phyloP scores from a whole-genome alignment of 2,113 vertebrate species.

The Mesitornis unicolor region DNA sequence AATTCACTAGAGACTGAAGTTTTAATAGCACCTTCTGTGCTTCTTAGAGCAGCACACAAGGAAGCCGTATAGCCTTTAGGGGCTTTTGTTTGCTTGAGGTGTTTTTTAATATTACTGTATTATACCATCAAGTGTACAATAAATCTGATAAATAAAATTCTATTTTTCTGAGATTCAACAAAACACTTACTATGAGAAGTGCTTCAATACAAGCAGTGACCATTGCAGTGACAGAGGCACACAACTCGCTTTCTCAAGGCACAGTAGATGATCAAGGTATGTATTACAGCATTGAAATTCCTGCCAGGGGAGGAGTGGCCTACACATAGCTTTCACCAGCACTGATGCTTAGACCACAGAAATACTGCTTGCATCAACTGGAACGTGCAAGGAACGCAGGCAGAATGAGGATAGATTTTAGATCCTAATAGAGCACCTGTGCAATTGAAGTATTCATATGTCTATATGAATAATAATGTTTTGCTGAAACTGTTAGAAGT shows the following conservation, averaged over 20 bases:
- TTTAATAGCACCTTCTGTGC: not conserved
- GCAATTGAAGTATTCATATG: too few species aligned
- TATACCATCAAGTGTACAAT: not conserved
- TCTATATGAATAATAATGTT: not conserved
- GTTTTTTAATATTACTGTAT: not conserved
- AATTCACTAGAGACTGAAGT: not conserved
- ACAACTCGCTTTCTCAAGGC: not conserved
- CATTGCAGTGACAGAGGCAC: not conserved
- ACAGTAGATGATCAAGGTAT: not conserved
- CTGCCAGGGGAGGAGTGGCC: not conserved
- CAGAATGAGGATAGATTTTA: not conserved
- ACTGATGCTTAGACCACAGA: not conserved
- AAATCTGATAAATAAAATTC: not conserved
- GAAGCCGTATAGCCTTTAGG: not conserved
- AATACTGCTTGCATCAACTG: not conserved
- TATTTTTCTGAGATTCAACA: not conserved
- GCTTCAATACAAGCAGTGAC: not conserved
- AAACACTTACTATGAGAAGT: not conserved
- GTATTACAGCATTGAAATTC: not conserved
- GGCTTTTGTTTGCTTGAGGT: fast-evolving
- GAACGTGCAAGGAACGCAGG: not conserved
- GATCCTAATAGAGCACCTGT: too few species aligned
- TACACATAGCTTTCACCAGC: not conserved
- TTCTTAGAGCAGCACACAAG: not conserved
- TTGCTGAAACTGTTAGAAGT: not conserved